Evolutionary conservation across 2,113 vertebrate genomes (phyloP), one percentile per base, ranked within the genome.

Genomic region (Xenus cinereus): DNA sequence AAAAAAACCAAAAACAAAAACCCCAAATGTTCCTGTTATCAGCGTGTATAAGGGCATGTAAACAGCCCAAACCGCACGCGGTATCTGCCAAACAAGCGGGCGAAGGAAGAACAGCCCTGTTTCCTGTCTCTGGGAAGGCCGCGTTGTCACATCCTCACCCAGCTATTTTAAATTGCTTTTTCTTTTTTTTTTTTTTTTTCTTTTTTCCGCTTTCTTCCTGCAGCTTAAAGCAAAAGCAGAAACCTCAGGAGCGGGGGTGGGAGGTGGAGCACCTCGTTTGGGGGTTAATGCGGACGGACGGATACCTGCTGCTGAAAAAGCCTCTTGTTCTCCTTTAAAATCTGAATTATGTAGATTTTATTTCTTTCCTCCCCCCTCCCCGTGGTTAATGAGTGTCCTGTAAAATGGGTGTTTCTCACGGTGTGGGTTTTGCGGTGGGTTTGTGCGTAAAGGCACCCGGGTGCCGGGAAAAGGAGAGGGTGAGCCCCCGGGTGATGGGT

Each of bases 401-500:
- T 35, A 26, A 28, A 60, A 35, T 39, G 11, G 22, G 15, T 10
- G 19, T 15, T 66, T 21, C 72, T 43, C 10, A 0, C 27, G 0
- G 0, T 12, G 4, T 35, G 45, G 30, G 60, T 17, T 48, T n/a
- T 4, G 33, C 23, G 0, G 39, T 9, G 57, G 24, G 21, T 75
- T 77, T 43, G 46, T 22, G 56, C 1, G 2, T 32, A 5, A 46
- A 27, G 23, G 4, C 10, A 0, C 7, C 1, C 0, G 45, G 62
- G 35, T 45, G 63, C 46, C 12, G 4, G 12, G n/a, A 7, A 50
- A 10, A n/a, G 62, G 28, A 45, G 4, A 0, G 2, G 1, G 3
- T 10, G 39, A 54, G 41, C 7, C 43, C 6, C 14, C 20, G 6
- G 46, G 23, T 8, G 7, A 3, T 30, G 84, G 57, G 13, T 68